Evolutionary conservation across 2,797 vertebrate species (phyloP), one percentile per base, ranked within the genome.

Genomic region (Xenopus petersii): DNA sequence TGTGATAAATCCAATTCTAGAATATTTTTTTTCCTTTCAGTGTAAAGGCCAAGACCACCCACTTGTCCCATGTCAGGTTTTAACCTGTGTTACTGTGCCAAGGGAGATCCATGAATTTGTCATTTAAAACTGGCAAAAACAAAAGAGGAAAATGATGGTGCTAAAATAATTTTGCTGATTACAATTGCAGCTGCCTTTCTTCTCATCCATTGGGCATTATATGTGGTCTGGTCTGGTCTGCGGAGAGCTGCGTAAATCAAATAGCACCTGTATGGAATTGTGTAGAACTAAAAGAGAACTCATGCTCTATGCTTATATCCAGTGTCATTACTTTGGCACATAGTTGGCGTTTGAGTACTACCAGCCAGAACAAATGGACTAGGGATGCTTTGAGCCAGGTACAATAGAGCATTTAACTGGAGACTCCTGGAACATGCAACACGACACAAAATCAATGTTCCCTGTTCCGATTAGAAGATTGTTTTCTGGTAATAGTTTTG

Each of bases 331-430:
- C 78, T 76, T 81, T 68, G 73, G 80, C 72, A 68, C 64, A 26
- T 10, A 74, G 66, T 74, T 75, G 54, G 0, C 62, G 80, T 82
- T 63, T 51, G 47, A 69, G 59, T 75, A 75, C 71, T 67, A 49
- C 60, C 74, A 76, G 85, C 84, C 81, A 81, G 73, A 80, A 21
- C 61, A 68, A 54, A 75, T 73, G 71, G 79, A 63, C 71, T 81
- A 73, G 82, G 60, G 66, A 80, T 77, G 80, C 78, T 77, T 82
- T 84, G 79, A 87, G 83, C 85, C 82, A 48, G 81, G 64, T 55
- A 80, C 73, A 85, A 80, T 75, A 17, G 70, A 83, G 82, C 80
- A 83, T 70, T 70, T 75, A 60, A 67, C 60, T 80, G 36, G 36
- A 5, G 5, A 9, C 36, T n/a, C 26, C 61, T 81, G 65, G 65